Evolutionary conservation across 2,797 vertebrate genomes (phyloP).

Genomic region (Neomorphus geoffroyi): DNA sequence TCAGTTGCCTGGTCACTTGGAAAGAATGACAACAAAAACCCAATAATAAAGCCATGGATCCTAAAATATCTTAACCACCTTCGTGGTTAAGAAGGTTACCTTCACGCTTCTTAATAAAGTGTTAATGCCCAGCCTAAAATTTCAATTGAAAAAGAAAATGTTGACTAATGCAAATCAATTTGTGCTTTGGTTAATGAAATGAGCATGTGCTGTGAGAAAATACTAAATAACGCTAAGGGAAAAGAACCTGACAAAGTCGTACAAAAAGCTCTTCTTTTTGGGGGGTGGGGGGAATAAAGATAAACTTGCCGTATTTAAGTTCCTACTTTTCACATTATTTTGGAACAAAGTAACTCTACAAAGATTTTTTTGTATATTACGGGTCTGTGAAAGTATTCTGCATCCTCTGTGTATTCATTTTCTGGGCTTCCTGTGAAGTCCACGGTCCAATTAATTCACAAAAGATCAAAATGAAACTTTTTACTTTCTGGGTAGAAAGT

Average conservation of each 20-base stretch:
- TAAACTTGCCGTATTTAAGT: not conserved
- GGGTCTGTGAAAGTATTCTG: not conserved
- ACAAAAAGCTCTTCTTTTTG: fast-evolving
- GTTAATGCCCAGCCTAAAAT: not conserved
- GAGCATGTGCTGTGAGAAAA: not conserved
- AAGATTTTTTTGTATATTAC: not conserved
- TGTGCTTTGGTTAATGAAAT: not conserved
- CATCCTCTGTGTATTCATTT: not conserved
- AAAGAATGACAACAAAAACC: not conserved
- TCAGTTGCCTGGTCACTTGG: not conserved
- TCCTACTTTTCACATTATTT: not conserved
- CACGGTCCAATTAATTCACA: not conserved
- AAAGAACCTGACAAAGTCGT: not conserved
- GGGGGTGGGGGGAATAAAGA: not conserved
- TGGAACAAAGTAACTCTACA: not conserved
- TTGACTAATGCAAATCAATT: not conserved
- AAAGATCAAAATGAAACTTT: not conserved
- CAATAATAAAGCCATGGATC: not conserved
- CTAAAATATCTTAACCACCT: not conserved
- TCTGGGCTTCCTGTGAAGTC: not conserved
- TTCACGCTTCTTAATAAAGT: not conserved
- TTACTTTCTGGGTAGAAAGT: not conserved
- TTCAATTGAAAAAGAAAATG: not conserved
- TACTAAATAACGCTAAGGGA: not conserved
- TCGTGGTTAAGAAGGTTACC: not conserved